Base-by-base conservation (phyloP, 1,140 invertebrate genomes). In the Anastatus disparis region DNA sequence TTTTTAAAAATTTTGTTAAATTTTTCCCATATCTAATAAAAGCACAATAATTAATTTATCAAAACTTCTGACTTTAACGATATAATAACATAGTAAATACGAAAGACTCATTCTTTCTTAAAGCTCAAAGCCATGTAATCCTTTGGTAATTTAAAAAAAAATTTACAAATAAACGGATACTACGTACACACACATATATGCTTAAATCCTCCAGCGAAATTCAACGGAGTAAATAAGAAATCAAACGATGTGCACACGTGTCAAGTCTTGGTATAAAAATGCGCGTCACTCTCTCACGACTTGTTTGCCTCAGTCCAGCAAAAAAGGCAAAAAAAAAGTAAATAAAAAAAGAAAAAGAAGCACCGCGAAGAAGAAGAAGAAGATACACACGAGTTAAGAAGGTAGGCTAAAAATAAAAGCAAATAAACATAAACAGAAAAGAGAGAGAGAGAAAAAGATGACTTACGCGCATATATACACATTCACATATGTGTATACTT, bases 11-110 rank as follows among this genome's bases (percentile, higher is more conserved):
- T n/a, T n/a, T n/a, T n/a, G n/a, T n/a, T n/a, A n/a, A n/a, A n/a
- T n/a, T n/a, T n/a, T n/a, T n/a, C n/a, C n/a, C n/a, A n/a, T n/a
- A n/a, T n/a, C n/a, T n/a, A n/a, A n/a, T n/a, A n/a, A 46, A 20
- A 13, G 56, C 56, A 59, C 12, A 22, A 26, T 44, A 42, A 59
- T 59, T 59, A 59, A 59, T 59, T 59, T 42, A 59, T 59, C 56
- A 56, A 20, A 24, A 22, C 22, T 13, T 13, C 6, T 13, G 26
- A 27, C n/a, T 15, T n/a, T 7, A 35, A 56, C 27, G 53, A 22
- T 22, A 22, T 56, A 56, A 56, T 56, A 56, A 56, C 29, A 56
- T 2, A 29, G 29, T 20, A 27, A 35, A 48, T 48, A 22, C 46
- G 46, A 48, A 48, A 12, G 46, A 22, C 46, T 48, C 40, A 17